Conservation (phyloP, 2,113 vertebrate species). For the Stegostoma tigrinum region DNA sequence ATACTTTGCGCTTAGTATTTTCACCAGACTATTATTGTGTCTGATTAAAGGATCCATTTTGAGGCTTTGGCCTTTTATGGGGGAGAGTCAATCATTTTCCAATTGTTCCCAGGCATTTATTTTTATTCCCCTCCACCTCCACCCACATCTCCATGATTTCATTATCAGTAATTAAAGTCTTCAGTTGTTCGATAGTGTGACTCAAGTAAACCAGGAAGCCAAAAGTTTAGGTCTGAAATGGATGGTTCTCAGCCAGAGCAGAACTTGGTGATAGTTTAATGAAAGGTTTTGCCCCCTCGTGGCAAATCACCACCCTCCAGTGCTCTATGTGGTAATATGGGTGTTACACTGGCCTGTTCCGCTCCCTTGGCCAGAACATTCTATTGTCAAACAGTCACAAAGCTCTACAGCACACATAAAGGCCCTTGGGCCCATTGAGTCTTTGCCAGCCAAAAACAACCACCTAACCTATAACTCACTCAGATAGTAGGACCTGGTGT, state of each 20-base stretch:
- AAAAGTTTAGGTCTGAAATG: background rate
- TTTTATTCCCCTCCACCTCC: no score
- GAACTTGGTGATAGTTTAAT: background rate
- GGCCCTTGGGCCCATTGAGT: no score
- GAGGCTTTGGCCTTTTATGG: background rate
- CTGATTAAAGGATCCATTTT: background rate
- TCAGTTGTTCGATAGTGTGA: background rate
- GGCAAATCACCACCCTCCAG: background rate
- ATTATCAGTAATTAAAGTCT: background rate
- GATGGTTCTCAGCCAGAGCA: background rate
- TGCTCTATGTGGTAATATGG: background rate
- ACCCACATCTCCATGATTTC: background rate
- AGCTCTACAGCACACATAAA: no score
- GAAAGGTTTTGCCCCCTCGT: background rate
- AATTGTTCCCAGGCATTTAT: background rate
- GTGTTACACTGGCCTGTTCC: background rate
- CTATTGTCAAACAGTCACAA: no score
- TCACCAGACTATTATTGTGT: background rate
- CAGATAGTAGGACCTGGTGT: no score
- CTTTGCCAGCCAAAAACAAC: no score
- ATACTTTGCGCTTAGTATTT: background rate
- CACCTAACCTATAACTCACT: no score
- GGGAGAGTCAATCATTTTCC: background rate
- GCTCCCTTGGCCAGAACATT: background rate
- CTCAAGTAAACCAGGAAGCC: background rate